Conservation (phyloP, 1,140 invertebrate species). For the Oppia nitens region DNA sequence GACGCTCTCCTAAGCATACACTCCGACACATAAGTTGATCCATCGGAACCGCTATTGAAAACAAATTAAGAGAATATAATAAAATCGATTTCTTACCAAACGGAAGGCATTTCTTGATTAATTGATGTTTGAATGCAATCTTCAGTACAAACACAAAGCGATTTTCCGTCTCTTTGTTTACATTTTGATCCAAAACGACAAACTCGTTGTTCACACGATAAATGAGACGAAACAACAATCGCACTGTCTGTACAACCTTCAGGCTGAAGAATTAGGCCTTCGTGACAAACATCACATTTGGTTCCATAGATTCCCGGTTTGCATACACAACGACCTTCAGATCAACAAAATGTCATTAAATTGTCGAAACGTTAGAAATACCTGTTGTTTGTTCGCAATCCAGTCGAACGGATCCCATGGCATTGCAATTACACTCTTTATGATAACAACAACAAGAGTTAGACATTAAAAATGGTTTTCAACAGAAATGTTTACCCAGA, state of each 20-base stretch:
- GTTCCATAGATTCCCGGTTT: constrained; percentile 51
- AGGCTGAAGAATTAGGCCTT: constrained; percentile 49
- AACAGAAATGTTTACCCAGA: not conserved
- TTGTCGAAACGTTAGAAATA: constrained; percentile 11
- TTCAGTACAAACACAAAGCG: not conserved
- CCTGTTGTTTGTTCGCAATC: constrained; percentile 72
- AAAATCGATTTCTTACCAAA: not conserved
- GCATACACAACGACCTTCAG: constrained; percentile 37
- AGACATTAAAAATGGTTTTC: not conserved
- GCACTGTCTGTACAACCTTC: constrained; percentile 57
- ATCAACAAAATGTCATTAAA: not conserved
- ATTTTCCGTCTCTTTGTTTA: not conserved
- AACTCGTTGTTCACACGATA: not conserved
- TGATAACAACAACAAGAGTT: constrained; percentile 22
- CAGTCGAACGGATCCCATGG: constrained; percentile 51
- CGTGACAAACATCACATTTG: constrained; percentile 62
- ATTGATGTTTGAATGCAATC: constrained; percentile 3
- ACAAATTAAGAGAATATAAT: not conserved
- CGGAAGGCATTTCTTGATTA: too few species aligned
- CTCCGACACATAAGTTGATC: not conserved
- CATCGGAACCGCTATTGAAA: constrained; percentile 9
- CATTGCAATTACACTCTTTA: constrained; percentile 38
- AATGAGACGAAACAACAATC: not conserved
- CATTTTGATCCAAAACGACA: constrained; percentile 1
- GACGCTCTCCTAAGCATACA: not conserved